Evolutionary conservation across 2,888 invertebrate species (phyloP), one percentile per base, ranked within the genome.

Genomic region (Dendrolimus pini): DNA sequence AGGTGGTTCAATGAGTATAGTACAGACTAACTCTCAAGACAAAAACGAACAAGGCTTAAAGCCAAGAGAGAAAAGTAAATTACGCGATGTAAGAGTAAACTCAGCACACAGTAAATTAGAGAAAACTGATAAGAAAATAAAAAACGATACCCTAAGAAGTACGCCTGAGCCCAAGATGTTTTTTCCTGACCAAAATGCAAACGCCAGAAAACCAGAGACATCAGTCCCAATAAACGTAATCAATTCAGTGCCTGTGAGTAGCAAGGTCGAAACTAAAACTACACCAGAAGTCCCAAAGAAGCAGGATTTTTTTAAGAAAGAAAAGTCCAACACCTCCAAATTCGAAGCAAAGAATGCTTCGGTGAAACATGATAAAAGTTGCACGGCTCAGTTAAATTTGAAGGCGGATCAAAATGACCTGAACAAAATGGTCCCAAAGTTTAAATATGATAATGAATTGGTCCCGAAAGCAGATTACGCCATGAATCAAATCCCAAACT

Each of bases 401-500:
- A 92, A 91, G 64, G 64, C 80, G 7, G 91, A 92, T 54, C 90
- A 89, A 65, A 88, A 80, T 18, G 92, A 92, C 55, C 68, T 91
- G n/a, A 92, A 91, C 64, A 92, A 93, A 78, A 88, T 92, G 77
- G 61, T 89, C 61, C 83, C 92, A 0, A 91, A 91, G 66, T 85
- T 90, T 56, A 91, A 91, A 63, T 91, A 91, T 59, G 91, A 91
- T 65, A 92, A 92, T 62, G 92, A 92, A 60, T 68, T 92, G 41
- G 80, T 93, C 13, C 90, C 92, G 0, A 93, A 93, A 70, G 89
- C 94, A 0, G 94, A 94, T 67, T 94, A 93, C 67, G 78, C 92
- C 1, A 91, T 92, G 80, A 94, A 94, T 79, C 93, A 94, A 67
- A 91, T 94, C 56, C 93, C 94, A 1, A 94, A 94, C 71, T 94